phyloP scores from a whole-genome alignment of 2,888 invertebrate genomes.

The Beris chalybata region DNA sequence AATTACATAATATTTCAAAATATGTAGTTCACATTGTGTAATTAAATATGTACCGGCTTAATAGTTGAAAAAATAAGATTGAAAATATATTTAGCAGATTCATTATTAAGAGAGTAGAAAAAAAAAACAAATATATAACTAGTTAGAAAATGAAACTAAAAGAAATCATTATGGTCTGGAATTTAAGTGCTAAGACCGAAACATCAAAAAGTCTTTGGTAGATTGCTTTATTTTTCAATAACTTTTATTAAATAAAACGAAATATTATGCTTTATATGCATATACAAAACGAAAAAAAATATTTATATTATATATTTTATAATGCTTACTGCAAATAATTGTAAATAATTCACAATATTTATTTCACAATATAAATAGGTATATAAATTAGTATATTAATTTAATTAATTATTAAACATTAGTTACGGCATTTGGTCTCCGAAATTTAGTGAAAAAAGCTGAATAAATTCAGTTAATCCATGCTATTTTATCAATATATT shows the following conservation, averaged over 20 bases:
- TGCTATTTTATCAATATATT: too few relatives aligned
- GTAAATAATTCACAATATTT: too few relatives aligned
- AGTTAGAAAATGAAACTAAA: background rate
- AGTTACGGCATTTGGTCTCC: too few relatives aligned
- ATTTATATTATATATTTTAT: too few relatives aligned
- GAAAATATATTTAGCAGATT: background rate
- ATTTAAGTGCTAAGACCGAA: conserved; percentile 9
- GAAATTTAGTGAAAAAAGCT: too few relatives aligned
- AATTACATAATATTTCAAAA: conserved; percentile 15
- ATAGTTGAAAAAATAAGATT: background rate
- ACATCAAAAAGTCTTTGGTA: conserved; percentile 33
- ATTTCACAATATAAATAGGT: too few relatives aligned
- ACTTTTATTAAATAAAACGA: background rate
- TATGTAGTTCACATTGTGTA: background rate
- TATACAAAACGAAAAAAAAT: background rate
- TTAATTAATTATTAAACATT: too few relatives aligned
- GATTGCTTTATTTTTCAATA: conserved; percentile 33
- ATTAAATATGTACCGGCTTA: background rate
- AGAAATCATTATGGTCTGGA: background rate
- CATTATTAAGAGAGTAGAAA: too few relatives aligned
- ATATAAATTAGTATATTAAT: too few relatives aligned
- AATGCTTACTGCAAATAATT: too few relatives aligned
- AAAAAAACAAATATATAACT: too few relatives aligned
- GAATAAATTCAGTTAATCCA: too few relatives aligned
- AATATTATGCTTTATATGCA: background rate